Evolutionary conservation across 2,113 vertebrate genomes (phyloP).

Genomic region (Benitochromis conjunctus): DNA sequence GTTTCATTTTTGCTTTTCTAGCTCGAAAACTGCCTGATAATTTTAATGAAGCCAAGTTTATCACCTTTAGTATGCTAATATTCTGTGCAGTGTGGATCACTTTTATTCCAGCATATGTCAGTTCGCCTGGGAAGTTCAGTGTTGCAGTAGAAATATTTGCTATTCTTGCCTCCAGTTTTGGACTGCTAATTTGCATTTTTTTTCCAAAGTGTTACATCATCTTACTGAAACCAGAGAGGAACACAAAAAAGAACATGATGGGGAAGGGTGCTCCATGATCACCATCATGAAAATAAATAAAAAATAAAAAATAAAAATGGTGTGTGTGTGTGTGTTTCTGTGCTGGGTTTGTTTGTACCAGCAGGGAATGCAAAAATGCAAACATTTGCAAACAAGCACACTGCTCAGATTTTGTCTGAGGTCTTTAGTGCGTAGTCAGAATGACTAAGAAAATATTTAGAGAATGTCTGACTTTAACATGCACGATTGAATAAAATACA

Average conservation of each 20-base stretch:
- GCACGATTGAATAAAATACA: not conserved
- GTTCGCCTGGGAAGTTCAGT: not conserved
- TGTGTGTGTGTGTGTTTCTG: not conserved
- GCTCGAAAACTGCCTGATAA: not conserved
- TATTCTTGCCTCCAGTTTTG: not conserved
- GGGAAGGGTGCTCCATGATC: not conserved
- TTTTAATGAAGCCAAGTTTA: conserved; percentile 2
- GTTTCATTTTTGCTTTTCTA: not conserved
- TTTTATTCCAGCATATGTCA: not conserved
- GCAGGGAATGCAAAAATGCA: not conserved
- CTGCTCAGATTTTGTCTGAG: not conserved
- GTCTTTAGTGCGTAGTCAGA: not conserved
- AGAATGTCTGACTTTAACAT: not conserved
- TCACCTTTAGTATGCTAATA: conserved; percentile 4
- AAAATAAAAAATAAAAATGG: not conserved
- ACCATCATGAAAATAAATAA: not conserved
- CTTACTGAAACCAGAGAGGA: not conserved
- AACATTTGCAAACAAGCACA: not conserved
- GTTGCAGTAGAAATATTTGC: conserved; percentile 13
- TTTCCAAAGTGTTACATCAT: not conserved
- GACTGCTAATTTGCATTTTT: not conserved
- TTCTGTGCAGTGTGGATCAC: conserved; percentile 1
- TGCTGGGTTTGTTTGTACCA: not conserved
- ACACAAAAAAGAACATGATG: not conserved
- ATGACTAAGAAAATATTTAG: not conserved